Evolutionary conservation across 1,140 invertebrate species (phyloP).

Genomic region (Pachypeltis micranthus): DNA sequence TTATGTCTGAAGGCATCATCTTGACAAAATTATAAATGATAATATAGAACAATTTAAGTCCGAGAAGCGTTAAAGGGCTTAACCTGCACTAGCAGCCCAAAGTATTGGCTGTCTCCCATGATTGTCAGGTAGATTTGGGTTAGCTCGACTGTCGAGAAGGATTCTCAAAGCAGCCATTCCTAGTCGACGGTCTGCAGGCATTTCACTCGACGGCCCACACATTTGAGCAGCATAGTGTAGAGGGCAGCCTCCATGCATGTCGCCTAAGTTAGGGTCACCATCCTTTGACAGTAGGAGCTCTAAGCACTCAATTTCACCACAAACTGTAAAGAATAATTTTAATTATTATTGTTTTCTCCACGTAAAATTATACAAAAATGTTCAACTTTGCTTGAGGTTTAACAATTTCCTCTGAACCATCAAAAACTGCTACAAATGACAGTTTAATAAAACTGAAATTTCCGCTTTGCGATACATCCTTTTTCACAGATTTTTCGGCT

Average conservation of each 20-base stretch:
- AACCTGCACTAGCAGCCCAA: slow-evolving; percentile 92
- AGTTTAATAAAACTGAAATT: no score
- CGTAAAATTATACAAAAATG: no score
- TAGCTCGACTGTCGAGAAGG: slow-evolving; percentile 64
- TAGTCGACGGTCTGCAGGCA: slow-evolving; percentile 39
- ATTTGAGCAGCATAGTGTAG: slow-evolving; percentile 96
- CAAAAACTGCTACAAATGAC: no score
- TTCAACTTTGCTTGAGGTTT: no score
- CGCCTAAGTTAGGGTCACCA: slow-evolving; percentile 70
- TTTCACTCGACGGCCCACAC: slow-evolving; percentile 65
- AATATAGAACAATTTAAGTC: no score
- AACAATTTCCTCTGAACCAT: no score
- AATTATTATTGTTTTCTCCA: no score
- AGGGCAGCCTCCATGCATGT: slow-evolving; percentile 87
- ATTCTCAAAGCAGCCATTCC: slow-evolving; percentile 72
- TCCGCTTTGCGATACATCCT: no score
- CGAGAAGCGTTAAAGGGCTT: not conserved
- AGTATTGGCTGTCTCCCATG: slow-evolving; percentile 86
- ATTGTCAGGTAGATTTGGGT: slow-evolving; percentile 74
- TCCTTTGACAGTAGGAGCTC: slow-evolving; percentile 71
- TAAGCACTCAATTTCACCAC: slow-evolving; percentile 76
- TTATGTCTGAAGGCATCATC: no score
- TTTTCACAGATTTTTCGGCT: no score
- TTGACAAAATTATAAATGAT: no score
- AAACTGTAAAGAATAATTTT: slow-evolving; percentile 48